Conservation (phyloP, 2,113 vertebrate genomes). For the Ceyx margarethae region DNA sequence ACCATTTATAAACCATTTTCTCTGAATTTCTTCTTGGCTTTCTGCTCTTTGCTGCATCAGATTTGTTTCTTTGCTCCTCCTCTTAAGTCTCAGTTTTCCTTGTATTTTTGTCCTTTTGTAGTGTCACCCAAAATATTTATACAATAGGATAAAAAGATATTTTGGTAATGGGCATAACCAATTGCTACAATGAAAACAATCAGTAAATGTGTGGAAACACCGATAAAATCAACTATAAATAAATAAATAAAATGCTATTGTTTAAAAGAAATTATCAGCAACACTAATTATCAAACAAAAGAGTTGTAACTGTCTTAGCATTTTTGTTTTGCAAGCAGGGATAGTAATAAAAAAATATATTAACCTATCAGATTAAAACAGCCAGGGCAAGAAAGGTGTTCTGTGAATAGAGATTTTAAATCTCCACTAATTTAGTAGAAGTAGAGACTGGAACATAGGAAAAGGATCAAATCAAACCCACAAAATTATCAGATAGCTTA, state of each 20-base stretch:
- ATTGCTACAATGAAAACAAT: not conserved
- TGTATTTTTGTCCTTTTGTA: not conserved
- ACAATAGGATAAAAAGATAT: not conserved
- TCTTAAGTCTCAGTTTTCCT: not conserved
- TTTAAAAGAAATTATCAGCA: not conserved
- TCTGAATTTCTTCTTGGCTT: not conserved
- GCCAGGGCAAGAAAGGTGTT: not conserved
- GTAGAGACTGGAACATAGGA: not conserved
- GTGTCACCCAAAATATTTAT: not conserved
- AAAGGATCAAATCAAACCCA: not conserved
- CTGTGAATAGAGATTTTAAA: not conserved
- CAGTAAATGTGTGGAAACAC: not conserved
- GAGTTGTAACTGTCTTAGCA: not conserved
- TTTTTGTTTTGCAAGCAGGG: not conserved
- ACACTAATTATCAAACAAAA: not conserved
- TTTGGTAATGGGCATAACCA: not conserved
- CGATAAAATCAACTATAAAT: not conserved
- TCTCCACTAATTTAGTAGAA: not conserved
- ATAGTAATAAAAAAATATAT: not conserved
- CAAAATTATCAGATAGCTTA: not conserved
- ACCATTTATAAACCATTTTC: not conserved
- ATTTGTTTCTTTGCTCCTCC: not conserved
- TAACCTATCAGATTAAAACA: not conserved
- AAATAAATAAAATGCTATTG: not conserved
- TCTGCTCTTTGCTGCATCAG: not conserved